Conservation (phyloP, 1,140 invertebrate genomes). For the Drosophila rhopaloa region DNA sequence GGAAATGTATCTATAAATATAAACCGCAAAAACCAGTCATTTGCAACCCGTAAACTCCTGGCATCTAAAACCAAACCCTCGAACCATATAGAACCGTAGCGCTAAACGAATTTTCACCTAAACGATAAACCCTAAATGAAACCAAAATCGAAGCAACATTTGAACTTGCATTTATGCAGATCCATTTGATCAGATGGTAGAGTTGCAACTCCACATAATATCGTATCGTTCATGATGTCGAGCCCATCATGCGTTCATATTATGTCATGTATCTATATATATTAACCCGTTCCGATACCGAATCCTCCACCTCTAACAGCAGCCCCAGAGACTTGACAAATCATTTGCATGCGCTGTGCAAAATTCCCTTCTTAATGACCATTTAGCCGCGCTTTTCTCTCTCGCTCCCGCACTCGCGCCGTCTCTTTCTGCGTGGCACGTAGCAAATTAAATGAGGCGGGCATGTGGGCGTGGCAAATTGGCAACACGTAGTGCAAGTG, state of each 20-base stretch:
- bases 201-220: slow-evolving; percentile 85
- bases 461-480: slow-evolving; percentile 63
- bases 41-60: slow-evolving; percentile 73
- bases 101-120: slow-evolving; percentile 54
- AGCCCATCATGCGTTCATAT: slow-evolving; percentile 80
- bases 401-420: not conserved
- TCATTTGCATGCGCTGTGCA: slow-evolving; percentile 64
- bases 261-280: slow-evolving; percentile 64
- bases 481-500: slow-evolving; percentile 61
- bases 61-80: slow-evolving; percentile 39
- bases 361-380: slow-evolving; percentile 37
- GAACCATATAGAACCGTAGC: slow-evolving; percentile 49
- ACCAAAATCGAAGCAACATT: slow-evolving; percentile 69
- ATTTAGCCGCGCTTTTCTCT: slow-evolving; percentile 21
- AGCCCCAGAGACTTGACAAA: slow-evolving; percentile 12
- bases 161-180: slow-evolving; percentile 82
- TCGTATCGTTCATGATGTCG: slow-evolving; percentile 75
- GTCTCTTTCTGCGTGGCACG: slow-evolving; percentile 48
- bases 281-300: slow-evolving; percentile 32
- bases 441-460: slow-evolving; percentile 73
- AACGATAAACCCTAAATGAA: slow-evolving; percentile 56
- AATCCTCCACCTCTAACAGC: slow-evolving; percentile 7
- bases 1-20: slow-evolving; percentile 38
- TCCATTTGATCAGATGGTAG: slow-evolving; percentile 83
- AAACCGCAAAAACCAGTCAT: slow-evolving; percentile 49